Percentiles rank a stretch among this genome's conserved stretches.
Evolutionary conservation across 2,888 invertebrate species (phyloP).

Genomic region (Cataglyphis albicans): DNA sequence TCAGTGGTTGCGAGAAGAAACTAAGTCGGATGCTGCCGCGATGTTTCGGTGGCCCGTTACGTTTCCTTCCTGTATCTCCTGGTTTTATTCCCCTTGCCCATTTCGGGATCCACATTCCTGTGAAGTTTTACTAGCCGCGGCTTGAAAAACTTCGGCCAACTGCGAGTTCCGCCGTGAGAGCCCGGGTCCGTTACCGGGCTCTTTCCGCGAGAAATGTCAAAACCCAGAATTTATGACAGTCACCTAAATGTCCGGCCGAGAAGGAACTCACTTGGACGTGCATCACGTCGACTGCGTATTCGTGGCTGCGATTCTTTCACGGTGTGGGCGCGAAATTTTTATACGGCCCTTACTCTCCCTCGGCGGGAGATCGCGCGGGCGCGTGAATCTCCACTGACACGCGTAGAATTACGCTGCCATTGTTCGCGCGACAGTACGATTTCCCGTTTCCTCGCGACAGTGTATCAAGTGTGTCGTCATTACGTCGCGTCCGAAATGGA

Average conservation of each 20-base stretch:
- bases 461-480: slow-evolving; percentile 44
- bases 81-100: slow-evolving; percentile 70
- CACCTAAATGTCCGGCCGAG: slow-evolving; percentile 60
- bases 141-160: slow-evolving; percentile 62
- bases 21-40: slow-evolving; percentile 54
- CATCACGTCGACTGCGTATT: slow-evolving; percentile 48
- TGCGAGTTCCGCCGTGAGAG: slow-evolving; percentile 50
- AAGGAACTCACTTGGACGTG: slow-evolving; percentile 60
- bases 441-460: slow-evolving; percentile 40
- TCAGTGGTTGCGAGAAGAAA: not conserved
- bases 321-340: slow-evolving; percentile 35
- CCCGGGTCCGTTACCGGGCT: slow-evolving; percentile 28
- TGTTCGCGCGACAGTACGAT: slow-evolving; percentile 44
- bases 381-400: slow-evolving; percentile 41
- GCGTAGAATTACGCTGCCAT: slow-evolving; percentile 41
- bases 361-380: slow-evolving; percentile 9
- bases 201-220: slow-evolving; percentile 54
- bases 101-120: slow-evolving; percentile 72
- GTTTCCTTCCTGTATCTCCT: slow-evolving; percentile 74
- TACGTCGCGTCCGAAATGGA: slow-evolving; percentile 38
- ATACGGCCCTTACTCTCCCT: not conserved
- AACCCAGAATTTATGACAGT: slow-evolving; percentile 65
- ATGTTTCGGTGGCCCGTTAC: slow-evolving; percentile 68
- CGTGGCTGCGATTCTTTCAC: slow-evolving; percentile 43
- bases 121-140: slow-evolving; percentile 68